Conservation (phyloP, 1,140 invertebrate species). For the Triops longicaudatus region DNA sequence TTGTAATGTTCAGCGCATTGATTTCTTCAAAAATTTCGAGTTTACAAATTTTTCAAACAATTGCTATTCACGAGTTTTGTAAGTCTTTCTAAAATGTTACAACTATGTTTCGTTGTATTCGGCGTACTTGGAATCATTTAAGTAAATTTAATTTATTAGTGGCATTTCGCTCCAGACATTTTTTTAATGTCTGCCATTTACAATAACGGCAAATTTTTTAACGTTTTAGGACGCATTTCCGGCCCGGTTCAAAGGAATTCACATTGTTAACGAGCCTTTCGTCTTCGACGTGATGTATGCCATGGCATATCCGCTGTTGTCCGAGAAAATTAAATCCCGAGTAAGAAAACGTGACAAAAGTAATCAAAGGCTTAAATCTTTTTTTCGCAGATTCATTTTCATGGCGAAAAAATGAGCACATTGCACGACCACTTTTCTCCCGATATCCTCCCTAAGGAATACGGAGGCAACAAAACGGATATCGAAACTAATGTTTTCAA, state of each 20-base stretch:
- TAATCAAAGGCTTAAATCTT: too few relatives aligned
- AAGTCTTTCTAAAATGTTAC: too few relatives aligned
- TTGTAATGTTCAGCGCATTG: background rate
- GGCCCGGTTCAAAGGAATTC: slow-evolving; percentile 77
- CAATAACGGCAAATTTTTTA: background rate
- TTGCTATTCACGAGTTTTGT: too few relatives aligned
- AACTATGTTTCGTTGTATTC: too few relatives aligned
- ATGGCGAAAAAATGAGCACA: background rate
- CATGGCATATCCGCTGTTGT: slow-evolving; percentile 78
- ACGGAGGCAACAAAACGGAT: background rate
- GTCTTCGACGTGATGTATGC: slow-evolving; percentile 80
- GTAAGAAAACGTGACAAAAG: slow-evolving; percentile 52
- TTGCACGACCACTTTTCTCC: background rate
- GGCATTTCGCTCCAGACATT: too few relatives aligned
- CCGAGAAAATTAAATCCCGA: slow-evolving; percentile 69
- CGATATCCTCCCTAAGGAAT: background rate
- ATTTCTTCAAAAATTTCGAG: too few relatives aligned
- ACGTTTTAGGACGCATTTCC: slow-evolving; percentile 69
- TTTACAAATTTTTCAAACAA: too few relatives aligned
- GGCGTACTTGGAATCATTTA: too few relatives aligned
- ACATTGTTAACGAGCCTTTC: slow-evolving; percentile 81
- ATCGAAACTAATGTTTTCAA: background rate
- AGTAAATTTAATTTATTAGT: too few relatives aligned
- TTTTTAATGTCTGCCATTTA: too few relatives aligned
- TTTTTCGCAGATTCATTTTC: background rate